These are phyloP conservation scores for Pachyuromys duprasi DNA, from an alignment of 2,797 vertebrate genomes.

Conservation along the genomic window DNA sequence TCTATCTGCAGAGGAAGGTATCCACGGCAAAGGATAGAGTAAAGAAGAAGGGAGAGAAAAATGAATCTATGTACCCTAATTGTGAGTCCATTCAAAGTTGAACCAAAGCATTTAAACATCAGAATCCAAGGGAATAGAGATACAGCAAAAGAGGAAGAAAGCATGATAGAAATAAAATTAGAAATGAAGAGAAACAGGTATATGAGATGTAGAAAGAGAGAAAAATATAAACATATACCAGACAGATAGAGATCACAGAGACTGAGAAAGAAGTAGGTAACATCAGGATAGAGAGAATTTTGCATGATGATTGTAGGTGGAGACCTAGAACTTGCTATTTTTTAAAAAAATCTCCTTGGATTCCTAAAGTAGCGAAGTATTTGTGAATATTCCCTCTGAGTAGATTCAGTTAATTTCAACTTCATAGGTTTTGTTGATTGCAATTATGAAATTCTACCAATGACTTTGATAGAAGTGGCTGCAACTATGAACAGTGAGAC, in stretches of 20 bases:
- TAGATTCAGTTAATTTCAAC: neutral
- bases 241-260: neutral
- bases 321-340: neutral
- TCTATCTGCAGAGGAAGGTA: neutral
- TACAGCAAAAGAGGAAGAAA: neutral
- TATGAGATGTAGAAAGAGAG: neutral
- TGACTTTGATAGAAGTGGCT: neutral
- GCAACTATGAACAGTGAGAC: neutral
- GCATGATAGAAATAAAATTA: neutral
- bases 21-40: neutral
- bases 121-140: neutral
- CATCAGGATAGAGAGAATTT: neutral
- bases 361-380: neutral
- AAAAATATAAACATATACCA: neutral
- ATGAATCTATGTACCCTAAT: neutral
- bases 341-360: neutral
- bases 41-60: neutral
- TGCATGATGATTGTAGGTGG: neutral
- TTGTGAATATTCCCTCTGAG: neutral
- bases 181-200: neutral
- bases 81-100: neutral
- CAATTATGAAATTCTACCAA: neutral
- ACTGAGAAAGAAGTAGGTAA: neutral
- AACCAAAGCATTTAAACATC: neutral
- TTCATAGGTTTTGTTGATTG: neutral